Conservation (phyloP, 2,113 vertebrate genomes). For the Electrona antarctica region DNA sequence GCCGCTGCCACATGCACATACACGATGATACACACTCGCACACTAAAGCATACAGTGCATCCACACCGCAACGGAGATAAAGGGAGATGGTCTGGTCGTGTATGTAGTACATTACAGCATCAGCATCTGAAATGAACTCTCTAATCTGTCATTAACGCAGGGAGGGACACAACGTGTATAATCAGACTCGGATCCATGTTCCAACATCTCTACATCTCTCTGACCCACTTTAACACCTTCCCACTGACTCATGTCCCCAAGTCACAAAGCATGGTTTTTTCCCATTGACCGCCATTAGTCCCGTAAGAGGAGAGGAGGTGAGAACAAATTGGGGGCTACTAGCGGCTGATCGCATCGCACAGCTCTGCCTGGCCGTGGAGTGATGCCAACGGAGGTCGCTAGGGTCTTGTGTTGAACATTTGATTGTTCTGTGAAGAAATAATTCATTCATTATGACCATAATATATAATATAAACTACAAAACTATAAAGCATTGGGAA, state of each 20-base stretch:
- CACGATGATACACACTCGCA: not conserved
- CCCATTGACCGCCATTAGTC: not conserved
- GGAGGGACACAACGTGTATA: conserved; percentile 18
- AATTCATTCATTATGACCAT: too few species aligned
- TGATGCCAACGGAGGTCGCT: not conserved
- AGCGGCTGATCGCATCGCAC: not conserved
- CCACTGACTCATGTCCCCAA: not conserved
- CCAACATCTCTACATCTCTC: not conserved
- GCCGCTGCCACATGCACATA: not conserved
- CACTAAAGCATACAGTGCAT: not conserved
- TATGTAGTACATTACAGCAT: conserved; percentile 37
- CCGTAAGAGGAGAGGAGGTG: not conserved
- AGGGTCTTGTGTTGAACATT: too few species aligned
- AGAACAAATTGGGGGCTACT: conserved; percentile 8
- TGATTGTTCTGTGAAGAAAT: too few species aligned
- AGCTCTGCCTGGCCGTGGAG: not conserved
- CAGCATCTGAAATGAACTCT: conserved; percentile 35
- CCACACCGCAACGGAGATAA: conserved; percentile 23
- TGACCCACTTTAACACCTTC: not conserved
- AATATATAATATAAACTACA: too few species aligned
- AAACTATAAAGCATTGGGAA: too few species aligned
- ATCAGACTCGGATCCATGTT: conserved; percentile 18
- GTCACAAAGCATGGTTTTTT: conserved; percentile 4
- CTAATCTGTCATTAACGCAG: conserved; percentile 40
- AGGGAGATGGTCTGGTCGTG: conserved; percentile 32